Base-by-base conservation (phyloP, 1,140 invertebrate genomes). In the Caenorhabditis briggsae region DNA sequence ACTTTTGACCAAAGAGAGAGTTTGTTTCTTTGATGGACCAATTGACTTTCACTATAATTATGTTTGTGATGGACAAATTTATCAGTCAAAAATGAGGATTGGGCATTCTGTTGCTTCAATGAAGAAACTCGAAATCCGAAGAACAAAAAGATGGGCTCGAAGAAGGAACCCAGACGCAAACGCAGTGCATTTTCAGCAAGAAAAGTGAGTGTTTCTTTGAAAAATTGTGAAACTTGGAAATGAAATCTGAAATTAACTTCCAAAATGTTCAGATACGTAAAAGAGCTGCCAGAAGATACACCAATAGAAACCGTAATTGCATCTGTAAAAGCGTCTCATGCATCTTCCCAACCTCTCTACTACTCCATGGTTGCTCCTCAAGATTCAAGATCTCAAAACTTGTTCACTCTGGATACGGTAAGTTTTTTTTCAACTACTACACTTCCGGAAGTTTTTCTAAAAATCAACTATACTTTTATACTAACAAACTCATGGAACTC, bases 251-350 rank as follows among this genome's bases (percentile, higher is more conserved):
- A 83, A 41, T 20, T n/a, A n/a, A n/a, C n/a, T n/a, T n/a, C n/a
- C 14, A 58, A 16, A 16, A 11, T 61, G 1, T 87, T 25, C 11
- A 90, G 92, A 84, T 94, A 93, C 85, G 89, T 90, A 2, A 91
- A 91, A 16, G 93, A 93, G 82, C 56, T 94, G 3, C 65, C 88
- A 20, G 93, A 94, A 84, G 93, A 94, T 85, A 85, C 89, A 46
- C 89, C 92, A 20, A 58, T 91, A 11, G 91, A 91, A 41, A 90
- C 90, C 6, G 89, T 91, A 70, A 90, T 94, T 2, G 87, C 90
- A 2, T 90, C 90, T 9, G 88, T 94, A 0, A 88, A 88, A 59
- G 93, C 93, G 0, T 89, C 89, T 5, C 89, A 92, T 84, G 90
- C 89, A 8, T 64, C 78, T 48, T 85, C 89, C 83, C 90, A 90